These are phyloP conservation scores for Centruroides vittatus DNA, from an alignment of 1,140 invertebrate genomes.

Conservation along the genomic window DNA sequence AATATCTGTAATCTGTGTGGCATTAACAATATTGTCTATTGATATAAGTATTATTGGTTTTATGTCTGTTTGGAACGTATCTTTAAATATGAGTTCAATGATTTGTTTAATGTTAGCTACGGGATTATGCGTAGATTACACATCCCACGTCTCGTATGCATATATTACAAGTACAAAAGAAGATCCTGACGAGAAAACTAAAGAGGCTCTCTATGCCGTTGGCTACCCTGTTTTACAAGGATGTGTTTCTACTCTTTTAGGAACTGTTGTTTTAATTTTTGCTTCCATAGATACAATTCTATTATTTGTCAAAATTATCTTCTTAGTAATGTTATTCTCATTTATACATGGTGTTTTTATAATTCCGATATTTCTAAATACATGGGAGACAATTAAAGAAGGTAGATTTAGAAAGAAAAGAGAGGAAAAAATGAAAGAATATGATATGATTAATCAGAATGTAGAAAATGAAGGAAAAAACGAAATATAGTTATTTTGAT, in stretches of 20 bases:
- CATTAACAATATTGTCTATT: slow-evolving; percentile 86
- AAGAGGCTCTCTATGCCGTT: slow-evolving; percentile 69
- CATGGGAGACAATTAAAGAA: too few relatives aligned
- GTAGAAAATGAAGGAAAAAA: too few relatives aligned
- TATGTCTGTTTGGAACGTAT: slow-evolving; percentile 88
- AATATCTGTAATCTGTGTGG: slow-evolving; percentile 83
- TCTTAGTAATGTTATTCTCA: slow-evolving; percentile 85
- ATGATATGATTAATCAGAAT: too few relatives aligned
- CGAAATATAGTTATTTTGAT: too few relatives aligned
- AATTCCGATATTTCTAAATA: too few relatives aligned
- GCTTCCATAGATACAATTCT: slow-evolving; percentile 90
- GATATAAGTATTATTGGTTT: slow-evolving; percentile 90
- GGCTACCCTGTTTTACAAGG: slow-evolving; percentile 89
- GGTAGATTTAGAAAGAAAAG: too few relatives aligned
- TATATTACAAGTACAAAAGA: slow-evolving; percentile 62
- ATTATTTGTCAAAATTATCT: slow-evolving; percentile 96
- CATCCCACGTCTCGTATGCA: slow-evolving; percentile 90
- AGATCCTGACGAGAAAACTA: slow-evolving; percentile 46
- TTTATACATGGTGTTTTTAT: slow-evolving; percentile 57
- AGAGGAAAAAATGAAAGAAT: too few relatives aligned
- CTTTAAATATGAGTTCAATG: slow-evolving; percentile 93
- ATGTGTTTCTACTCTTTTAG: slow-evolving; percentile 78
- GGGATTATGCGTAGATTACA: slow-evolving; percentile 93
- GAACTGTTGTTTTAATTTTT: slow-evolving; percentile 66
- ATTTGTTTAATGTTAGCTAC: slow-evolving; percentile 98